These are phyloP conservation scores for Bhutanitis thaidina DNA, from an alignment of 2,888 invertebrate species.

Conservation along the genomic window DNA sequence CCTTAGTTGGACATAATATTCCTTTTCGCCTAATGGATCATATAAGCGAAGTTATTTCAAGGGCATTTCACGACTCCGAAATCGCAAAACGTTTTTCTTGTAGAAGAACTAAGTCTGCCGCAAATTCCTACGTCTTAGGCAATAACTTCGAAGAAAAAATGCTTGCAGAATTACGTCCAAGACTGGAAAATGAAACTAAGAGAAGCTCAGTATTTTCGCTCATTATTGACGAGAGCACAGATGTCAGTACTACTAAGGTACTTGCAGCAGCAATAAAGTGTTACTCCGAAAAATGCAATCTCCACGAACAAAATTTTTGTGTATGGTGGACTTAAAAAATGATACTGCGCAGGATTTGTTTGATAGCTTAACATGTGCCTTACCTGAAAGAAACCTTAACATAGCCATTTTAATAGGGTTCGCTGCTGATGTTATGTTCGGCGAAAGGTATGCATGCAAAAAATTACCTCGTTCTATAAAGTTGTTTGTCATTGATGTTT, in stretches of 20 bases:
- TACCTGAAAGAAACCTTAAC: slow-evolving; percentile 2
- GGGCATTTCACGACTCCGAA: slow-evolving; percentile 3
- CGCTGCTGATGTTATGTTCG: not conserved
- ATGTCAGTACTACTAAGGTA: slow-evolving; percentile 17
- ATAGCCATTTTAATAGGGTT: no score
- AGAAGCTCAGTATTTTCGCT: slow-evolving; percentile 11
- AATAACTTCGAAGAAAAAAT: slow-evolving; percentile 11
- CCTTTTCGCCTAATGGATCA: not conserved
- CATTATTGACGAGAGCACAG: slow-evolving; percentile 21
- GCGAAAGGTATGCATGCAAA: slow-evolving; percentile 13
- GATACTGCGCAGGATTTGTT: not conserved
- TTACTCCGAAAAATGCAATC: slow-evolving; percentile 3
- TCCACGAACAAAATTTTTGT: not conserved
- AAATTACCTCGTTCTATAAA: slow-evolving; percentile 15
- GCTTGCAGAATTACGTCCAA: slow-evolving; percentile 9
- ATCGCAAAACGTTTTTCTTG: slow-evolving; percentile 6
- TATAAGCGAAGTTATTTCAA: not conserved
- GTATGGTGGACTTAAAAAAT: not conserved
- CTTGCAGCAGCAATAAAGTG: slow-evolving; percentile 21
- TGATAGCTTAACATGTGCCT: slow-evolving; percentile 1
- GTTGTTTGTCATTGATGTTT: slow-evolving; percentile 7
- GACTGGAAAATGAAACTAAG: slow-evolving; percentile 12
- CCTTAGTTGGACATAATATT: slow-evolving; percentile 4
- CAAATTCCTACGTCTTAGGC: slow-evolving; percentile 8
- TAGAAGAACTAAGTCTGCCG: slow-evolving; percentile 6